A percentile compares a stretch with the other conserved stretches of the same genome.
These are phyloP conservation scores for Ophiothrix spiculata DNA, from an alignment of 35 echinoderm and acorn worm species.

Conservation along the genomic window DNA sequence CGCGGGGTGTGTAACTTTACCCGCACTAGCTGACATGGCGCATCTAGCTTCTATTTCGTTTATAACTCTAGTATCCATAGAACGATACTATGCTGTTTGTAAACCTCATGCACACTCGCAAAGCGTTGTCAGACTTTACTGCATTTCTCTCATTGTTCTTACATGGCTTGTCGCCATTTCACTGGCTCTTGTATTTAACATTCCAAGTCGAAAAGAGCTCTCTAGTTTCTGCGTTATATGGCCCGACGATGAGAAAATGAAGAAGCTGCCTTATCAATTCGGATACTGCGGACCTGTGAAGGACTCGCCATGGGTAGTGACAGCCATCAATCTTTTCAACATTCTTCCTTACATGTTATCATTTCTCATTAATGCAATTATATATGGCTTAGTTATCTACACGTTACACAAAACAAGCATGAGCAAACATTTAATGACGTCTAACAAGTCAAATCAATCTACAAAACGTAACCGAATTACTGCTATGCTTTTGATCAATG, in stretches of 20 bases:
- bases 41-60: background rate
- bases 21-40: background rate
- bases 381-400: background rate
- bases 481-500: background rate
- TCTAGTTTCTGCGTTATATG: background rate
- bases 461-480: background rate
- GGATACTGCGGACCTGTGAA: background rate
- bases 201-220: background rate
- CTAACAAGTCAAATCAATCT: background rate
- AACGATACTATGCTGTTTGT: background rate
- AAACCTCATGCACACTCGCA: background rate
- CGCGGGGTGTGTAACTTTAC: background rate
- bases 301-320: background rate
- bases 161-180: background rate
- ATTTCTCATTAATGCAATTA: background rate
- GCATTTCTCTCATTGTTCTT: background rate
- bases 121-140: background rate
- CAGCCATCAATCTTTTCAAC: background rate
- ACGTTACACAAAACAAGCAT: background rate
- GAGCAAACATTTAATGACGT: background rate
- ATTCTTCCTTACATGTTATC: background rate
- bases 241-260: background rate
- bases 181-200: background rate
- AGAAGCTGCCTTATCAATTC: background rate
- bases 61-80: too few relatives aligned